A percentile compares a stretch with the other conserved stretches of the same genome.
Conservation (phyloP, 2,113 vertebrate species). For the Trochalopteron elliotii region DNA sequence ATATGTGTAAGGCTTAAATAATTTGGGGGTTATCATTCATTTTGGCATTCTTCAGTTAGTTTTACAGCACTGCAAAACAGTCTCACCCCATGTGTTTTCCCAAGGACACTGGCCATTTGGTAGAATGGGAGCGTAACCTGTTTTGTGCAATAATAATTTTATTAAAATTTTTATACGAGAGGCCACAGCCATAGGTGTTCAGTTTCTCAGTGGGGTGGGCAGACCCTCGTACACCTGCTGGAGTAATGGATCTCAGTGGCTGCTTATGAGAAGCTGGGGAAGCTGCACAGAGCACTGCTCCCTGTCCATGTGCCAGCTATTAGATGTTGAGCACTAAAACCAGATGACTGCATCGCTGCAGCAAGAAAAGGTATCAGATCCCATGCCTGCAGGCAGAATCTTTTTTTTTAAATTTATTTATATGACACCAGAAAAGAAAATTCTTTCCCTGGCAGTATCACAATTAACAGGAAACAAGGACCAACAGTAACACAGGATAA, state of each 20-base stretch:
- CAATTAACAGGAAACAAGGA: constrained; percentile 26
- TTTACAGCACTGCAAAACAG: neutral
- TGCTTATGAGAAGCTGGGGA: neutral
- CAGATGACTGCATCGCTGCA: neutral
- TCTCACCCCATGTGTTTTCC: neutral
- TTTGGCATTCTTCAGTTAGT: neutral
- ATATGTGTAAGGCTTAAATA: neutral
- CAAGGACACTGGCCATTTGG: neutral
- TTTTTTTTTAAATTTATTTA: neutral
- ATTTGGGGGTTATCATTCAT: neutral
- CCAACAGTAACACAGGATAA: neutral
- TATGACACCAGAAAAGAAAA: neutral
- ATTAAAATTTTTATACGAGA: neutral
- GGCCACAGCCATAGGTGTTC: neutral
- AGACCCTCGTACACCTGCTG: constrained; percentile 13
- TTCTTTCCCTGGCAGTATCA: neutral
- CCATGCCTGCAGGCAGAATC: constrained; percentile 2
- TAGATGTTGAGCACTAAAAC: constrained; percentile 20
- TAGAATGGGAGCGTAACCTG: neutral
- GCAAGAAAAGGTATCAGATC: constrained; percentile 16
- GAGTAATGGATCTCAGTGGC: neutral
- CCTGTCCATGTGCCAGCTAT: constrained; percentile 14
- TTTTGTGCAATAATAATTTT: neutral
- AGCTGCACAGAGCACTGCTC: rapidly evolving
- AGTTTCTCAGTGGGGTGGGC: neutral